phyloP scores from a whole-genome alignment of 2,888 invertebrate species.

The Disparrhopalites patrizii region DNA sequence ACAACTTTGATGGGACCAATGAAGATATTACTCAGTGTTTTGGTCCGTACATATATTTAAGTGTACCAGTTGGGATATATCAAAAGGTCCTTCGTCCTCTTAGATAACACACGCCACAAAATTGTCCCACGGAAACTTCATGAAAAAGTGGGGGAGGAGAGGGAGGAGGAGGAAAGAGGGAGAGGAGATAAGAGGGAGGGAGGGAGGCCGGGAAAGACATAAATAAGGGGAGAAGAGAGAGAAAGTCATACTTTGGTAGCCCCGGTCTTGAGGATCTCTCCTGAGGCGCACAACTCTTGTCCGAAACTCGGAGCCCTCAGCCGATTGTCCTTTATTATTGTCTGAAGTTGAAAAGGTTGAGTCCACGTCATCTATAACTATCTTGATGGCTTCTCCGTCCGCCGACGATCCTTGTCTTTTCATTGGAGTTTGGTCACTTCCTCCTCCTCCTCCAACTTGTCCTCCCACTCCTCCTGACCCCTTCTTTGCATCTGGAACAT shows the following conservation, averaged over 20 bases:
- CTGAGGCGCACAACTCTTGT: constrained; percentile 45
- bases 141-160: too few relatives aligned
- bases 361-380: constrained; percentile 89
- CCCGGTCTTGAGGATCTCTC: constrained; percentile 47
- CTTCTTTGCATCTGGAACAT: constrained; percentile 50
- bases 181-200: too few relatives aligned
- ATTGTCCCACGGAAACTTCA: too few relatives aligned
- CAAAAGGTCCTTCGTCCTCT: too few relatives aligned
- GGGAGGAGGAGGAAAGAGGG: too few relatives aligned
- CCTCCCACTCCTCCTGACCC: constrained; percentile 10
- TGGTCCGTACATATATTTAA: too few relatives aligned
- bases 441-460: too few relatives aligned
- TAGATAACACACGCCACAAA: too few relatives aligned
- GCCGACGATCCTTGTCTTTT: constrained; percentile 70
- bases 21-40: too few relatives aligned
- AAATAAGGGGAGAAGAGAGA: background rate
- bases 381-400: constrained; percentile 86
- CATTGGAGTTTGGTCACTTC: constrained; percentile 32
- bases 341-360: constrained; percentile 55
- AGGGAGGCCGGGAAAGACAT: too few relatives aligned
- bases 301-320: constrained; percentile 32
- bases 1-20: too few relatives aligned
- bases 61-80: too few relatives aligned
- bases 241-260: constrained; percentile 46
- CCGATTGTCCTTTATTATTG: constrained; percentile 47